phyloP scores from a whole-genome alignment of 2,888 invertebrate species.

The Subacronicta megacephala region DNA sequence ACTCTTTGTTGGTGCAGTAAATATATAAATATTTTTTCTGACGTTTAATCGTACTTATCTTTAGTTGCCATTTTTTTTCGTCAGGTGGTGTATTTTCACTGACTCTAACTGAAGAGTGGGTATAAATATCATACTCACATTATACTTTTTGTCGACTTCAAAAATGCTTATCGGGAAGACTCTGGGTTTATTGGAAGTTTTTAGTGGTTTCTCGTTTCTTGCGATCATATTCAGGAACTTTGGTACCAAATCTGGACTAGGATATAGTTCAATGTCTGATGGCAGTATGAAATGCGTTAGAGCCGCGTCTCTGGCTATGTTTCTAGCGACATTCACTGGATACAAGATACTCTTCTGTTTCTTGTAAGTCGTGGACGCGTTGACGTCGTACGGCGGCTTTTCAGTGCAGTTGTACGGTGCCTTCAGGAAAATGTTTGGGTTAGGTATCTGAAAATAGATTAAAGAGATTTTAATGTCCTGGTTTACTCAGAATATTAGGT shows the following conservation, averaged over 20 bases:
- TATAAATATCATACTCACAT: conserved; percentile 69
- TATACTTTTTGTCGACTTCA: conserved; percentile 92
- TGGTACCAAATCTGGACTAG: conserved; percentile 94
- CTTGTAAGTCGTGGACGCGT: conserved; percentile 92
- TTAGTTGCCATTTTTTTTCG: too few relatives aligned
- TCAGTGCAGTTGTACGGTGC: conserved; percentile 93
- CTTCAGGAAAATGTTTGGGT: conserved; percentile 90
- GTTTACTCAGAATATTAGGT: not conserved
- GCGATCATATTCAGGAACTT: conserved; percentile 96
- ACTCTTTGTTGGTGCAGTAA: too few relatives aligned
- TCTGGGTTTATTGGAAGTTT: conserved; percentile 87
- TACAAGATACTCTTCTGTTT: conserved; percentile 94
- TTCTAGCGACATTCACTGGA: conserved; percentile 97
- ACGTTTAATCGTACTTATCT: too few relatives aligned
- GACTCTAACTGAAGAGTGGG: too few relatives aligned
- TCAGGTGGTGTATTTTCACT: too few relatives aligned
- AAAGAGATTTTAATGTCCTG: conserved; percentile 3
- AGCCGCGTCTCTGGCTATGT: conserved; percentile 95
- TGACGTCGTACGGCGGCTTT: conserved; percentile 92
- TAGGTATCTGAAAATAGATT: conserved; percentile 90
- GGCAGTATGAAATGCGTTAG: conserved; percentile 95
- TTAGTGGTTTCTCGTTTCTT: conserved; percentile 91
- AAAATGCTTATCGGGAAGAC: conserved; percentile 97
- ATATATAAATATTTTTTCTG: too few relatives aligned
- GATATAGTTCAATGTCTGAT: conserved; percentile 97